Evolutionary conservation across 2,888 invertebrate genomes (phyloP).

Genomic region (Linyphia triangularis): DNA sequence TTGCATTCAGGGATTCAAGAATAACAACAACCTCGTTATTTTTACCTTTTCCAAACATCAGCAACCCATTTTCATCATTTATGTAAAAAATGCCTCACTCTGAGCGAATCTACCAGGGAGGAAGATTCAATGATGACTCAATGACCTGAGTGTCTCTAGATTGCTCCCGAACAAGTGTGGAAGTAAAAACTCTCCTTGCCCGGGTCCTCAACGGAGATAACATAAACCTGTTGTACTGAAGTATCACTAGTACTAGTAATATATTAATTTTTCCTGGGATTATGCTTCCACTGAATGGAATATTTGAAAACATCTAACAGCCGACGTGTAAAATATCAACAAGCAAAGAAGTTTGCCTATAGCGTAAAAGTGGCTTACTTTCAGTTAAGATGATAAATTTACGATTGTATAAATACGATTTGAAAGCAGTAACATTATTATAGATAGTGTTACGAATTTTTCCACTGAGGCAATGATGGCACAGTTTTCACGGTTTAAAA

Average conservation of each 20-base stretch:
- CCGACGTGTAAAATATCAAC: slow-evolving; percentile 2
- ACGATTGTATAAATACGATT: neutral
- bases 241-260: neutral
- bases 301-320: neutral
- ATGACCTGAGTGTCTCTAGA: neutral
- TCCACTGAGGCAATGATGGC: no score
- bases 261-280: slow-evolving; percentile 8
- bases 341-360: neutral
- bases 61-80: neutral
- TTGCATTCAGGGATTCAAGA: neutral
- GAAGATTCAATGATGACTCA: neutral
- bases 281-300: neutral
- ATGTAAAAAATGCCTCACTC: neutral
- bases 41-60: neutral
- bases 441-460: slow-evolving; percentile 10
- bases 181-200: neutral
- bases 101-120: neutral
- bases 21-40: neutral
- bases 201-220: neutral
- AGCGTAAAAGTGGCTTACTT: slow-evolving; percentile 23
- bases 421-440: neutral
- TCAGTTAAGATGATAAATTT: slow-evolving; percentile 5
- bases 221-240: neutral
- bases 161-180: neutral
- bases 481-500: no score